Base-by-base conservation (phyloP, 2,888 invertebrate genomes). In the Lithosia quadra region DNA sequence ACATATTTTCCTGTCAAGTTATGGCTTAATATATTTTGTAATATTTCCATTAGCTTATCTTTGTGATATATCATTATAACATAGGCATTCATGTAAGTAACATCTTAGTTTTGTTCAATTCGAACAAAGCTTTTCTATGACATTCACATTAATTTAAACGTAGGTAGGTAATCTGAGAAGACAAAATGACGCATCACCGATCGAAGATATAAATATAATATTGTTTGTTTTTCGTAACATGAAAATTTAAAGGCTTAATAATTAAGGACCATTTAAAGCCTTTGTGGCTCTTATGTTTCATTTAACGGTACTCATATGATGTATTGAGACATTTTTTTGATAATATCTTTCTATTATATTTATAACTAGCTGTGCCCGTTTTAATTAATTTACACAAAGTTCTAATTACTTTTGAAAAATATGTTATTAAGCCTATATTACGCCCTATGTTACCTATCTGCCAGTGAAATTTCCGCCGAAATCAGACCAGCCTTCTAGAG, bases 221-320 rank as follows among this genome's bases (percentile, higher is more conserved):
- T 49, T 11, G 49, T 49, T 28, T 28, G 28, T 5, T 15, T 5
- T 18, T 15, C 11, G 15, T 49, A 49, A 49, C n/a, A n/a, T n/a
- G n/a, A n/a, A n/a, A n/a, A n/a, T n/a, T n/a, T n/a, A n/a, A n/a
- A n/a, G n/a, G n/a, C n/a, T n/a, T n/a, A n/a, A n/a, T n/a, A n/a
- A n/a, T n/a, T n/a, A n/a, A n/a, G n/a, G n/a, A n/a, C n/a, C n/a
- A n/a, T 49, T 49, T 49, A 49, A 49, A 49, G n/a, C n/a, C n/a
- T n/a, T n/a, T 43, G 28, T 59, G 63, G 59, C 56, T 64, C 65
- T 78, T 74, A 71, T 61, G 63, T 65, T 33, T 69, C 63, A 72
- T 72, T 67, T 77, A 76, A 78, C 74, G 78, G 78, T 74, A 63
- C 43, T 57, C 61, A 13, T 55, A 57, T 59, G 64, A 67, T 62